Percentiles rank a stretch among this genome's conserved stretches.
Evolutionary conservation across 2,888 invertebrate genomes (phyloP).

Genomic region (Ypsolopha scabrella): DNA sequence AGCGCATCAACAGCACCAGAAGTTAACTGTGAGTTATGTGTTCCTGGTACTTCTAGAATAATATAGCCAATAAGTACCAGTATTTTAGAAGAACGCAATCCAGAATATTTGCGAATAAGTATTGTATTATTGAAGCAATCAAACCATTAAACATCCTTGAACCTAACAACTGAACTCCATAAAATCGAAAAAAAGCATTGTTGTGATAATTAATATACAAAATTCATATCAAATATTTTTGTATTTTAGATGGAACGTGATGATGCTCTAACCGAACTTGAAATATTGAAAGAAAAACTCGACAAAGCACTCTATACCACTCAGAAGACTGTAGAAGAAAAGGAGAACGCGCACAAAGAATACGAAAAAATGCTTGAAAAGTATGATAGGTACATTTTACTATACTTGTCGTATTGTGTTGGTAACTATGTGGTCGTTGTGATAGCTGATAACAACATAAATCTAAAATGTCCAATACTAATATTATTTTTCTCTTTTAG

Average conservation of each 20-base stretch:
- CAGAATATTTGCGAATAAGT: too few species aligned
- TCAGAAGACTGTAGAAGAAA: slow-evolving; percentile 88
- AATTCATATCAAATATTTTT: background rate
- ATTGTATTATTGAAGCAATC: too few species aligned
- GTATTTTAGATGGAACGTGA: slow-evolving; percentile 84
- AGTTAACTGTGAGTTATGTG: slow-evolving; percentile 75
- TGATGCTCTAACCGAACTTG: slow-evolving; percentile 86
- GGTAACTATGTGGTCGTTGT: slow-evolving; percentile 28
- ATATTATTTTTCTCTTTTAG: slow-evolving; percentile 54
- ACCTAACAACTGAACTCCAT: too few species aligned
- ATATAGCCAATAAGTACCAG: background rate
- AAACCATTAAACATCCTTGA: too few species aligned
- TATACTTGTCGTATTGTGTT: slow-evolving; percentile 54
- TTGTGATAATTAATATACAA: too few species aligned
- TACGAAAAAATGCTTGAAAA: slow-evolving; percentile 93
- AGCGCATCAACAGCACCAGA: slow-evolving; percentile 85
- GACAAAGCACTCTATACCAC: slow-evolving; percentile 87
- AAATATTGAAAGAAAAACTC: slow-evolving; percentile 89
- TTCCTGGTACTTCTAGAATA: background rate
- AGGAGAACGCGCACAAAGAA: slow-evolving; percentile 89
- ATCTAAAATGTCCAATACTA: background rate
- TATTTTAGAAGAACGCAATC: too few species aligned
- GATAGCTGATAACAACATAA: slow-evolving; percentile 1
- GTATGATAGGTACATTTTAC: slow-evolving; percentile 80
- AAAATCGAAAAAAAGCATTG: too few species aligned